Base-by-base conservation (phyloP, 2,888 invertebrate genomes). In the Gisinianus flammeolus region DNA sequence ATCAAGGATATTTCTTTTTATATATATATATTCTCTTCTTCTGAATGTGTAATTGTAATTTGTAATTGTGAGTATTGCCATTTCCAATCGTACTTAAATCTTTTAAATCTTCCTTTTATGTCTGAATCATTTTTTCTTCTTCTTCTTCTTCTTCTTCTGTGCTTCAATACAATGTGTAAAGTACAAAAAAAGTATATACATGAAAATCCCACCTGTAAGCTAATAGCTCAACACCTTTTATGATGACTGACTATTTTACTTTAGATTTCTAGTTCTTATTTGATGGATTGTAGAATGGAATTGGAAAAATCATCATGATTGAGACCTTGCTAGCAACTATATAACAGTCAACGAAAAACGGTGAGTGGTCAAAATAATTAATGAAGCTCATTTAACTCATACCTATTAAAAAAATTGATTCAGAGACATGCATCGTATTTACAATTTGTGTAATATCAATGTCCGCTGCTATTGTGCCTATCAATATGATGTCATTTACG, bases 1-100 rank as follows among this genome's bases (percentile, higher is more conserved):
- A 73, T 73, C 73, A 73, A 73, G 73, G 73, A 62, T 73, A 58
- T 33, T 68, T 4, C 12, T 62, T 26, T 56, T 71, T 71, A 56
- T 71, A 12, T 54, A 16, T 19, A 16, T 19, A 12, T 12, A 22
- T 26, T 26, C 26, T 16, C 26, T 16, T 62, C 28, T 24, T 22
- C 26, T 26, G 22, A 28, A 62, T 26, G 22, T 1, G 24, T 16
- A 26, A 26, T 26, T 16, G 12, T 8, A 62, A 26, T 62, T 62
- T 62, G 3, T 10, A 26, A 62, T 62, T 26, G 56, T 58, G 19
- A 22, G n/a, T 58, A 22, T 24, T 58, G 8, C n/a, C 24, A 10
- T 24, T 58, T 24, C 22, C 58, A 8, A n/a, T 24, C 8, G 8
- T 22, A n/a, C 8, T 58, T 22, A 22, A 8, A 19, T 58, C 10